Evolutionary conservation across 2,797 vertebrate genomes (phyloP).

Genomic region (Buphagus erythrorhynchus): DNA sequence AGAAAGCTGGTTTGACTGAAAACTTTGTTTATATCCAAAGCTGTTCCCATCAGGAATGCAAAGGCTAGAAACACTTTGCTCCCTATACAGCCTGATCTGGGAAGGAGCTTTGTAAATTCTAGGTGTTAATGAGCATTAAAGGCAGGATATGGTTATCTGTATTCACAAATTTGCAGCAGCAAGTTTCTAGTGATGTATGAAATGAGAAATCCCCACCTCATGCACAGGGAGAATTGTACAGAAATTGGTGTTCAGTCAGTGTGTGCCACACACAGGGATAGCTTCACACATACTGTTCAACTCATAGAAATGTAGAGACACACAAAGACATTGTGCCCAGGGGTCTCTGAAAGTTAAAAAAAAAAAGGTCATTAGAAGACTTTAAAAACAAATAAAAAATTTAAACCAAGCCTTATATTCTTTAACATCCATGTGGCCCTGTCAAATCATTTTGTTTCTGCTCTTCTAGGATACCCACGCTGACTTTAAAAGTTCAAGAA

Average conservation of each 20-base stretch:
- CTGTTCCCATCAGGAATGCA: background rate
- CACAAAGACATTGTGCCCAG: background rate
- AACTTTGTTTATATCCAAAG: background rate
- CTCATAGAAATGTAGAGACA: background rate
- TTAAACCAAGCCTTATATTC: background rate
- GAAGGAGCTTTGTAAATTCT: background rate
- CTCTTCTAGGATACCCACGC: background rate
- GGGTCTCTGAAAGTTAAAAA: background rate
- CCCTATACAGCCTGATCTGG: background rate
- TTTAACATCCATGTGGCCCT: background rate
- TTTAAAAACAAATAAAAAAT: background rate
- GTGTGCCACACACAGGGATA: background rate
- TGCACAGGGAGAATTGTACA: constrained; percentile 6
- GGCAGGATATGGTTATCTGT: background rate
- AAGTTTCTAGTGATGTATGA: constrained; percentile 31
- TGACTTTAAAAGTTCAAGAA: background rate
- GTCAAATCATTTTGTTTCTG: background rate
- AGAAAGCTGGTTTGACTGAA: background rate
- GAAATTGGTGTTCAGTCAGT: background rate
- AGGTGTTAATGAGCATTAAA: background rate
- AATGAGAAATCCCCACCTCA: constrained; percentile 28
- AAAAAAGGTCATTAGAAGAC: background rate
- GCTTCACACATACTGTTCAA: background rate
- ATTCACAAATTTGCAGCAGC: background rate
- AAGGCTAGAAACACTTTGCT: background rate